Percentiles rank a stretch among this genome's conserved stretches.
These are phyloP conservation scores for Sceliomorpha sp. DNA, from an alignment of 2,888 invertebrate genomes.

Conservation along the genomic window DNA sequence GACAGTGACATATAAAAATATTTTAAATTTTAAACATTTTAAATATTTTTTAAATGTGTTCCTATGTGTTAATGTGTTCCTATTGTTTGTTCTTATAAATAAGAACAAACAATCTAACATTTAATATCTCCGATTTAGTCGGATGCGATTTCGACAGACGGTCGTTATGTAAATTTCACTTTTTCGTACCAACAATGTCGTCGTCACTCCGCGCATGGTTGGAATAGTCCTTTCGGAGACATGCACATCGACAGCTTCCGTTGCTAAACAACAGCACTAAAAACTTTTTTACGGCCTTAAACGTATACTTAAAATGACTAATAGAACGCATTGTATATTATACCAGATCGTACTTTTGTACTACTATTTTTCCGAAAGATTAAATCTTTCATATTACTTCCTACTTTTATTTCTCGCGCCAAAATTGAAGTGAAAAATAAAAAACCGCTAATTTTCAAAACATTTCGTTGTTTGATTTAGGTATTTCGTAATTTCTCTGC, in stretches of 20 bases:
- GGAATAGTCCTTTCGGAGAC: conserved; percentile 49
- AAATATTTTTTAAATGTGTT: too few species aligned
- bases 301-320: conserved; percentile 57
- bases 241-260: conserved; percentile 56
- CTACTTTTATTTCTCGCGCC: conserved; percentile 14
- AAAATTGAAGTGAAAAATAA: background rate
- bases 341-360: conserved; percentile 18
- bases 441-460: too few species aligned
- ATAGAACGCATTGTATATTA: conserved; percentile 41
- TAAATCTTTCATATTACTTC: conserved; percentile 29
- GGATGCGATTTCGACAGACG: conserved; percentile 40
- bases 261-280: conserved; percentile 58
- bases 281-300: conserved; percentile 56
- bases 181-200: conserved; percentile 54
- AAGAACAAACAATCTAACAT: conserved; percentile 49
- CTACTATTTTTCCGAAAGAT: conserved; percentile 41
- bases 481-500: too few species aligned
- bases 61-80: too few species aligned
- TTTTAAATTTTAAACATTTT: too few species aligned
- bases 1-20: too few species aligned
- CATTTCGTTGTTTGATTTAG: too few species aligned
- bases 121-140: conserved; percentile 50
- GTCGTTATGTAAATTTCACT: conserved; percentile 55
- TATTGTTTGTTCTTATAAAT: too few species aligned
- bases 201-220: conserved; percentile 41